A percentile compares a stretch with the other conserved stretches of the same genome.
Conservation (phyloP, 2,113 vertebrate genomes). For the Tricholaema leucomelas region DNA sequence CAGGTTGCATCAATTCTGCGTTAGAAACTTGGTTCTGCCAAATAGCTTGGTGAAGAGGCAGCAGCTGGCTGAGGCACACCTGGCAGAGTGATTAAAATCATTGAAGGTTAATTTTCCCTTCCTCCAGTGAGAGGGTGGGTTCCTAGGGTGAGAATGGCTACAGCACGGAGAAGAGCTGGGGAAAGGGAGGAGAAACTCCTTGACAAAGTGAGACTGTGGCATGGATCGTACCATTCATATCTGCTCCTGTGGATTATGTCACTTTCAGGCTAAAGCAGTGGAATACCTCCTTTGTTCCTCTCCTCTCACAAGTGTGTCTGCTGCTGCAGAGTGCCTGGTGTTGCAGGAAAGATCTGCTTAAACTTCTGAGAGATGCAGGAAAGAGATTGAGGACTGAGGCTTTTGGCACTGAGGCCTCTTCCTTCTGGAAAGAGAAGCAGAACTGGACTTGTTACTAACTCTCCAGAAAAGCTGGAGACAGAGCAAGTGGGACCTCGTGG, state of each 20-base stretch:
- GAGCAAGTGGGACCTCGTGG: not conserved
- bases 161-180: not conserved
- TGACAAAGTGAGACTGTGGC: not conserved
- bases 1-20: not conserved
- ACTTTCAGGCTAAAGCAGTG: not conserved
- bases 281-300: not conserved
- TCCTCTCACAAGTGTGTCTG: not conserved
- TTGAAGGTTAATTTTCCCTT: rapidly evolving
- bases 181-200: not conserved
- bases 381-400: not conserved
- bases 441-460: not conserved
- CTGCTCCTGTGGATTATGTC: not conserved
- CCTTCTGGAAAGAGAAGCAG: not conserved
- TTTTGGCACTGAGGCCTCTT: not conserved
- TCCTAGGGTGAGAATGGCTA: not conserved
- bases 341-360: not conserved
- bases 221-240: not conserved
- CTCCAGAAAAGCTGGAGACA: not conserved
- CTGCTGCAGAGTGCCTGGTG: not conserved
- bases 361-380: not conserved
- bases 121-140: rapidly evolving
- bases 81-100: not conserved
- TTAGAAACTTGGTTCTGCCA: not conserved
- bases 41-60: not conserved
- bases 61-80: not conserved